Percentiles rank a stretch among this genome's conserved stretches.
Evolutionary conservation across 2,797 vertebrate genomes (phyloP).

Genomic region (Cossypha heuglini): DNA sequence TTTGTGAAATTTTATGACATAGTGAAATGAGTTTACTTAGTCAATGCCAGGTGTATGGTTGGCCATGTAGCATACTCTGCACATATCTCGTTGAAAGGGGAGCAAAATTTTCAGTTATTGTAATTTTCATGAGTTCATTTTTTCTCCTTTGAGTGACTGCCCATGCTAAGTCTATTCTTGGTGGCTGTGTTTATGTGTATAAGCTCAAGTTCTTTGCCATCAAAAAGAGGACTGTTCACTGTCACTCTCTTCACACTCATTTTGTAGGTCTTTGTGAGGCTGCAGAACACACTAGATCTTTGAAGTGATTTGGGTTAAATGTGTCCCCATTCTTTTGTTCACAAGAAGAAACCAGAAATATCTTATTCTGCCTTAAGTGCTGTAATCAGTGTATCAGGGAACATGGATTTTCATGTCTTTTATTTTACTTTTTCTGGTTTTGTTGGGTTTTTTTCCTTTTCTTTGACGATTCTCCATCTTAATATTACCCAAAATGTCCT

Average conservation of each 20-base stretch:
- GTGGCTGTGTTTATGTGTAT: neutral
- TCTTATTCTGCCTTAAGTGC: neutral
- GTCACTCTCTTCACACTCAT: neutral
- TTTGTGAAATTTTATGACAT: neutral
- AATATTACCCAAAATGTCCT: neutral
- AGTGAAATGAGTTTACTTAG: neutral
- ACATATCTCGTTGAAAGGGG: neutral
- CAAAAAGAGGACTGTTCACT: neutral
- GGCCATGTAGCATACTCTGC: neutral
- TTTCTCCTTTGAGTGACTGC: neutral
- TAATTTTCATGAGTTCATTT: neutral
- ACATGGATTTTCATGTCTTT: neutral
- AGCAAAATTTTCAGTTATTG: neutral
- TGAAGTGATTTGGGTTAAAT: neutral
- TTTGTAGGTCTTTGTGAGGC: neutral
- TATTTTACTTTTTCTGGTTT: neutral
- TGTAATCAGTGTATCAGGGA: neutral
- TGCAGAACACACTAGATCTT: neutral
- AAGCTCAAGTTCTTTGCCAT: neutral
- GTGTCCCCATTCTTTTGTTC: neutral
- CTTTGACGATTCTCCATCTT: neutral
- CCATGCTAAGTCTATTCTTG: neutral
- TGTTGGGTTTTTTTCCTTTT: fast-evolving
- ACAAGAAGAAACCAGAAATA: neutral
- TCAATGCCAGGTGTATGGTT: neutral